A percentile compares a stretch with the other conserved stretches of the same genome.
Conservation (phyloP, 2,797 vertebrate species). For the Lerista edwardsae region DNA sequence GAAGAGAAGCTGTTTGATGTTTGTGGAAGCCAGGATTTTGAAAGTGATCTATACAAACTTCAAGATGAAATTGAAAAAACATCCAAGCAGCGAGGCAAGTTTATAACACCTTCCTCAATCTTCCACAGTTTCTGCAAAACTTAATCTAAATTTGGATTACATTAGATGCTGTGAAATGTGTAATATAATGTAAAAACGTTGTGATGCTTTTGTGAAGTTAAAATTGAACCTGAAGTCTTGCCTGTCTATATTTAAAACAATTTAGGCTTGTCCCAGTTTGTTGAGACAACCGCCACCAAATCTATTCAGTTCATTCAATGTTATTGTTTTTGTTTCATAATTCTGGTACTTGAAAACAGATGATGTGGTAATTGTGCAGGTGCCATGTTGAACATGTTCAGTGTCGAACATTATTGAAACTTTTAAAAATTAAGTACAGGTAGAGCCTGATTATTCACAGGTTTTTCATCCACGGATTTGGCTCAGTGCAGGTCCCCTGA, state of each 20-base stretch:
- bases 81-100: constrained; percentile 92
- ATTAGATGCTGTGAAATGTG: background rate
- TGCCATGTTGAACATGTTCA: no score
- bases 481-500: no score
- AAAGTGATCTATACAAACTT: constrained; percentile 88
- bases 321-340: background rate
- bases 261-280: background rate
- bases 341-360: background rate
- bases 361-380: background rate
- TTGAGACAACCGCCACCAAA: background rate
- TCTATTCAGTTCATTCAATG: no score
- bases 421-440: no score
- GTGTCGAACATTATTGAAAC: background rate
- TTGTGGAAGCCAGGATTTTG: constrained; percentile 95
- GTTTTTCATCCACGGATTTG: no score
- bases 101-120: background rate
- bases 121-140: background rate
- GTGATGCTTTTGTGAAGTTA: background rate
- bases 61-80: constrained; percentile 94
- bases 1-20: constrained; percentile 90
- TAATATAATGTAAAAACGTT: background rate
- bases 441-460: no score
- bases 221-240: background rate
- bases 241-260: background rate
- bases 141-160: background rate